A percentile compares a stretch with the other conserved stretches of the same genome.
phyloP scores from a whole-genome alignment of 2,797 vertebrate species.

The Paratrypauchen microcephalus region DNA sequence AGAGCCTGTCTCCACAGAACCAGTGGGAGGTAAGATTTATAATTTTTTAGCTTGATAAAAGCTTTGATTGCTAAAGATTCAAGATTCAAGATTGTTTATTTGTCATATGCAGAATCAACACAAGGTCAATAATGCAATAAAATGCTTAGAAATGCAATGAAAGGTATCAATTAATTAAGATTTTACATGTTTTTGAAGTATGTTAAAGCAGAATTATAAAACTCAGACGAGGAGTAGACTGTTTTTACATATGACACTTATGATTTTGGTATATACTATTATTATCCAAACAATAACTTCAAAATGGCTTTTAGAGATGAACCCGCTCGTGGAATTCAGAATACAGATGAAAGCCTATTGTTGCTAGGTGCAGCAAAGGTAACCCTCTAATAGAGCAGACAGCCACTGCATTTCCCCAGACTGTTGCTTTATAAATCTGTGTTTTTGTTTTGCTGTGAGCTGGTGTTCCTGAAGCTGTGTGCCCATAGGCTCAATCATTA shows the following conservation, averaged over 20 bases:
- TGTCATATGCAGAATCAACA: too few species aligned
- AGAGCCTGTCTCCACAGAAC: conserved; percentile 86
- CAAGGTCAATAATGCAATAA: too few species aligned
- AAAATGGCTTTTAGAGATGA: conserved; percentile 26
- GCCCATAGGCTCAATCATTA: conserved; percentile 52
- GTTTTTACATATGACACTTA: too few species aligned
- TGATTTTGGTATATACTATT: neutral
- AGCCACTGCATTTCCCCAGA: conserved; percentile 26
- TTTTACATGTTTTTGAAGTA: neutral
- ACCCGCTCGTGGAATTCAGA: conserved; percentile 31
- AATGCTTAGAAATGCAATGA: too few species aligned
- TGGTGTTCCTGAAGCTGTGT: conserved; percentile 21
- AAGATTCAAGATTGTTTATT: too few species aligned
- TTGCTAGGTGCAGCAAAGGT: conserved; percentile 45
- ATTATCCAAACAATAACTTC: conserved; percentile 4
- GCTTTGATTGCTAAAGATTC: too few species aligned
- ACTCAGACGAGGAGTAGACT: too few species aligned
- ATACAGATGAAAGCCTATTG: conserved; percentile 23
- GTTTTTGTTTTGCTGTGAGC: conserved; percentile 25
- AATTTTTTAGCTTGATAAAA: neutral
- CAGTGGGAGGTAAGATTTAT: conserved; percentile 90
- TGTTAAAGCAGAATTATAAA: too few species aligned
- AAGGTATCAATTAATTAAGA: neutral
- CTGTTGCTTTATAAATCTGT: conserved; percentile 21
- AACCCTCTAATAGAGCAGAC: conserved; percentile 31